Evolutionary conservation across 2,797 vertebrate genomes (phyloP).

Genomic region (Salarias fasciatus): DNA sequence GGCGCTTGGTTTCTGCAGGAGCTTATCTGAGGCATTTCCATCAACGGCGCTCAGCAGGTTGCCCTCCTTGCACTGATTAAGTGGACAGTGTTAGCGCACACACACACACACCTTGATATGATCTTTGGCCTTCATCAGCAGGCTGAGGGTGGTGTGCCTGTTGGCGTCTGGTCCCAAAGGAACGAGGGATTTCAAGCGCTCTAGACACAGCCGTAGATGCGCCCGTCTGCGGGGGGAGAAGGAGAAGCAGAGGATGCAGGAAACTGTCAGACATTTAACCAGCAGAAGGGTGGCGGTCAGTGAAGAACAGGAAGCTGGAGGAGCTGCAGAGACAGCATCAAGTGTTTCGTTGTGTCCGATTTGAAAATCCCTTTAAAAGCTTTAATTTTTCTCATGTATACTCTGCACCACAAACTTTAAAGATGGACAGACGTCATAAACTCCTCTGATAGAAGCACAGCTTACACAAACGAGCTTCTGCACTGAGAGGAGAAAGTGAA

Average conservation of each 20-base stretch:
- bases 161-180: conserved; percentile 89
- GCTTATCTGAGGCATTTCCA: not conserved
- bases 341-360: too few species aligned
- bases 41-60: conserved; percentile 12
- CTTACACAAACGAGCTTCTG: too few species aligned
- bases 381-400: too few species aligned
- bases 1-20: not conserved
- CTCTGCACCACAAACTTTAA: too few species aligned
- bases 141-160: conserved; percentile 92
- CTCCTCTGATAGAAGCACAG: too few species aligned
- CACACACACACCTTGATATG: conserved; percentile 89
- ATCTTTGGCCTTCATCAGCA: conserved; percentile 92
- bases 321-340: too few species aligned
- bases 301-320: too few species aligned
- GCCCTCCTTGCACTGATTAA: conserved; percentile 22
- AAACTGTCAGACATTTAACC: too few species aligned
- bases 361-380: too few species aligned
- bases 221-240: conserved; percentile 83
- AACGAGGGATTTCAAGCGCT: conserved; percentile 92
- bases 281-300: too few species aligned
- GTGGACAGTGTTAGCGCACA: not conserved
- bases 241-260: conserved; percentile 14
- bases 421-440: too few species aligned
- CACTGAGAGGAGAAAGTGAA: too few species aligned
- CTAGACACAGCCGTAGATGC: conserved; percentile 91